A percentile compares a stretch with the other conserved stretches of the same genome.
Evolutionary conservation across 2,797 vertebrate genomes (phyloP).

Genomic region (Nannoperca australis): DNA sequence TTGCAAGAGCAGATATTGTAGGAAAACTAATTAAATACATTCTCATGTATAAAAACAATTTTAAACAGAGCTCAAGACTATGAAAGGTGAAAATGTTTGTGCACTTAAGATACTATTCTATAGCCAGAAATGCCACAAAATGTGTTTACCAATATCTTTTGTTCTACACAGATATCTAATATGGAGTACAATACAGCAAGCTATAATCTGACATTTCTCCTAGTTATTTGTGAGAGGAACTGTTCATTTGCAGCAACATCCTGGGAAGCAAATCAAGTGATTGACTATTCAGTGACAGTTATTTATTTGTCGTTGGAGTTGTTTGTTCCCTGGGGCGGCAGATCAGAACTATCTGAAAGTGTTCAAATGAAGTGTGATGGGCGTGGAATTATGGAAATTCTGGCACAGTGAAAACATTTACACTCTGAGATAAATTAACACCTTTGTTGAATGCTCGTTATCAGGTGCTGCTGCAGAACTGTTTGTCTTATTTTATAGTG

Average conservation of each 20-base stretch:
- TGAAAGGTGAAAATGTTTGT: conserved; percentile 26
- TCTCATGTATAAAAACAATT: background rate
- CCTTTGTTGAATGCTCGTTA: conserved; percentile 17
- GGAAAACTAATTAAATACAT: background rate
- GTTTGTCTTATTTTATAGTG: conserved; percentile 9
- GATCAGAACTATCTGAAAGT: conserved; percentile 32
- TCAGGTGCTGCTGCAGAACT: conserved; percentile 13
- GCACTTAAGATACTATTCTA: conserved; percentile 10
- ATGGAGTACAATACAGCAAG: conserved; percentile 33
- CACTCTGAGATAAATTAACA: conserved; percentile 36
- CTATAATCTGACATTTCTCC: conserved; percentile 57
- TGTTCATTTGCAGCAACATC: conserved; percentile 34
- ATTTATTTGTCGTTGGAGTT: conserved; percentile 49
- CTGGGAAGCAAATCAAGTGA: conserved; percentile 40
- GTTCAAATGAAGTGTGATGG: conserved; percentile 35
- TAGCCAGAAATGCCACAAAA: conserved; percentile 40
- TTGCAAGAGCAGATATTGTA: background rate
- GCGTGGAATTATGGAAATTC: conserved; percentile 26
- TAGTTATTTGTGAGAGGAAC: conserved; percentile 53
- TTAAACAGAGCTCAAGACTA: conserved; percentile 12
- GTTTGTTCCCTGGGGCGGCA: conserved; percentile 38
- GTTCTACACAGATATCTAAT: conserved; percentile 50
- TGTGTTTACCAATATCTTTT: conserved; percentile 48
- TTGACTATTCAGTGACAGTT: conserved; percentile 51
- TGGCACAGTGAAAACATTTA: conserved; percentile 28